These are phyloP conservation scores for Thaleichthys pacificus DNA, from an alignment of 2,797 vertebrate species.

Conservation along the genomic window DNA sequence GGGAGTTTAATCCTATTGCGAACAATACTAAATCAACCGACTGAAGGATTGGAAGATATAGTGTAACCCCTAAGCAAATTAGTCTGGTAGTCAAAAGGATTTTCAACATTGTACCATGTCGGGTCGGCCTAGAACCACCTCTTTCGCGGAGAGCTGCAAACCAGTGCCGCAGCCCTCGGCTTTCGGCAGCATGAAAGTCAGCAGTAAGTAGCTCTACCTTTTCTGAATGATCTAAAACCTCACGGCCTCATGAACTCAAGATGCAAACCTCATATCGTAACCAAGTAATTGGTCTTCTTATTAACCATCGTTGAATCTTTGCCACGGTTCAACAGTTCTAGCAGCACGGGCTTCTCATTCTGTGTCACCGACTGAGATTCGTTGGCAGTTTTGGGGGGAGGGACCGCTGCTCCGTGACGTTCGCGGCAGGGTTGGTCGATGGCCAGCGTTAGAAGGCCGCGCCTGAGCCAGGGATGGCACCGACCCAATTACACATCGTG, in stretches of 20 bases:
- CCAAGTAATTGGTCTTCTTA: not conserved
- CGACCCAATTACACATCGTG: slow-evolving; percentile 36
- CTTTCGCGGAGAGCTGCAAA: slow-evolving; percentile 99
- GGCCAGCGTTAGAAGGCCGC: slow-evolving; percentile 47
- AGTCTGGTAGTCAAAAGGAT: slow-evolving; percentile 52
- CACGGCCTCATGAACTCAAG: not conserved
- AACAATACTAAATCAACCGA: slow-evolving; percentile 43
- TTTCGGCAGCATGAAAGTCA: slow-evolving; percentile 99
- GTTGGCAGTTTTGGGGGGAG: slow-evolving; percentile 22
- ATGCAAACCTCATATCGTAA: not conserved
- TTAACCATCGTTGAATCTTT: slow-evolving; percentile 22
- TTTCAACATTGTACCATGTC: slow-evolving; percentile 83
- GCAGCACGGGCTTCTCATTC: slow-evolving; percentile 49
- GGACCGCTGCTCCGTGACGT: slow-evolving; percentile 40
- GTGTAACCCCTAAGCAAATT: slow-evolving; percentile 50
- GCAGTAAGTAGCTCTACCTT: slow-evolving; percentile 87
- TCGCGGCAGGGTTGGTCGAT: slow-evolving; percentile 48
- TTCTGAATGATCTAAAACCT: slow-evolving; percentile 3
- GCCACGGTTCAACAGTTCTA: slow-evolving; percentile 35
- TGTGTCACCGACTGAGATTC: slow-evolving; percentile 49
- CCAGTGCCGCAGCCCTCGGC: slow-evolving; percentile 97
- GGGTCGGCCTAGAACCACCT: slow-evolving; percentile 98
- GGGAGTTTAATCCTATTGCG: slow-evolving; percentile 40
- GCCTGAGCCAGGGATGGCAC: slow-evolving; percentile 37
- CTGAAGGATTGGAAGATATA: slow-evolving; percentile 55